Evolutionary conservation across 92 coral and sea anemone genomes (phyloP).

Genomic region (Bergia sp.): DNA sequence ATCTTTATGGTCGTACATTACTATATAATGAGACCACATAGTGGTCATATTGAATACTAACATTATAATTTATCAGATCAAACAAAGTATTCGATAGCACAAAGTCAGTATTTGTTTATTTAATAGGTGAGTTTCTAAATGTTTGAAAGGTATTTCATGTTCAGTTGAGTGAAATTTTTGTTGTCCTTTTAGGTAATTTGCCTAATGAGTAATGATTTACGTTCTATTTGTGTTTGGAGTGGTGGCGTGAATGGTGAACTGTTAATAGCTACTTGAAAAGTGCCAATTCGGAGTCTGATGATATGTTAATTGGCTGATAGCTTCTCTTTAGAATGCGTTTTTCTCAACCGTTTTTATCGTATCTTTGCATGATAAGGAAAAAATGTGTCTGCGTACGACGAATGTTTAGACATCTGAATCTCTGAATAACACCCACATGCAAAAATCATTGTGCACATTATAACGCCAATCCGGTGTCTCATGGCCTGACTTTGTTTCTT

Average conservation of each 20-base stretch:
- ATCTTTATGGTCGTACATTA: conserved; percentile 25
- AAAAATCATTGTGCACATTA: background rate
- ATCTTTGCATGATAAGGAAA: background rate
- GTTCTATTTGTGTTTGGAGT: conserved; percentile 14
- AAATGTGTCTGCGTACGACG: conserved; percentile 8
- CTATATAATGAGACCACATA: conserved; percentile 21
- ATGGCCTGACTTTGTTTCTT: conserved; percentile 9
- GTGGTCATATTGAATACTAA: background rate
- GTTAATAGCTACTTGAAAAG: conserved; percentile 29
- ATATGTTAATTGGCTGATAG: background rate
- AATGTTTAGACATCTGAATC: background rate
- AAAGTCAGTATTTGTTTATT: background rate
- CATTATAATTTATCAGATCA: conserved; percentile 8
- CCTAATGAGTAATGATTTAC: conserved; percentile 28
- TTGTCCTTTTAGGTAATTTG: background rate
- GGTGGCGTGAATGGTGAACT: conserved; percentile 30
- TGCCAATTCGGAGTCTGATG: conserved; percentile 10
- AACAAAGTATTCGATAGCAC: background rate
- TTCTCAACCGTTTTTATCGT: background rate
- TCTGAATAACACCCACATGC: background rate
- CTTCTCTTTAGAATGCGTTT: background rate
- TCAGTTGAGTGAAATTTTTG: conserved; percentile 12
- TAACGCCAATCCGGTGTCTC: conserved; percentile 17
- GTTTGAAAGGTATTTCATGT: background rate
- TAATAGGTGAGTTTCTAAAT: background rate